phyloP scores from a whole-genome alignment of 2,797 vertebrate genomes.

The Toxotes lorentzi region DNA sequence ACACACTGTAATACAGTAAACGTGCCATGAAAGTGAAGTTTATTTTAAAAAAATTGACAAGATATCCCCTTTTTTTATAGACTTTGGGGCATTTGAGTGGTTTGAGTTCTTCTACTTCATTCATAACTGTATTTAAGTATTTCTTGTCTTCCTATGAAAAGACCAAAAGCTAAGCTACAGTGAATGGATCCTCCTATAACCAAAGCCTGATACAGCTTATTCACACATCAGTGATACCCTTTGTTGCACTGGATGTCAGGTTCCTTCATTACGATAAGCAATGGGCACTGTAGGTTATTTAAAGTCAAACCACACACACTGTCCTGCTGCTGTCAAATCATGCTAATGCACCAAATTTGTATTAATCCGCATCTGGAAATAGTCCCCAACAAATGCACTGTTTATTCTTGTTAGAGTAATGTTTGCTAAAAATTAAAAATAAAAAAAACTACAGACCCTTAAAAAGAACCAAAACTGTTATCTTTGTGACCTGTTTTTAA shows the following conservation, averaged over 20 bases:
- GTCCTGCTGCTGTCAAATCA: background rate
- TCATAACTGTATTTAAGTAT: background rate
- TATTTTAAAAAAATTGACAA: background rate
- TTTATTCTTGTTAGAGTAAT: background rate
- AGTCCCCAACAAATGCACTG: background rate
- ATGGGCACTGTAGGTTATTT: background rate
- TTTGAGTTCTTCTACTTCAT: background rate
- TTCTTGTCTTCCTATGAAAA: background rate
- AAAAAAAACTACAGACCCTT: background rate
- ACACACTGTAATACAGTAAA: conserved; percentile 3
- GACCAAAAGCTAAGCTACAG: background rate
- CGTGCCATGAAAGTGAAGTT: background rate
- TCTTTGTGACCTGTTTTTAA: background rate
- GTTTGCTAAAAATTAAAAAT: background rate
- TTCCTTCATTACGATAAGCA: background rate
- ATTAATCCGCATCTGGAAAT: background rate
- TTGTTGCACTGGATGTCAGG: background rate
- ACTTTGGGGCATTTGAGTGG: background rate
- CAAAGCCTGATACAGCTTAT: too few species aligned
- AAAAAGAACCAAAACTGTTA: background rate
- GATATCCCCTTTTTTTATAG: background rate
- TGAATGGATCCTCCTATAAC: background rate
- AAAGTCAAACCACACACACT: background rate
- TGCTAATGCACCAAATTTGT: background rate
- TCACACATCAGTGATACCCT: background rate